phyloP scores from a whole-genome alignment of 2,113 vertebrate genomes.

The Percopsis transmontana region DNA sequence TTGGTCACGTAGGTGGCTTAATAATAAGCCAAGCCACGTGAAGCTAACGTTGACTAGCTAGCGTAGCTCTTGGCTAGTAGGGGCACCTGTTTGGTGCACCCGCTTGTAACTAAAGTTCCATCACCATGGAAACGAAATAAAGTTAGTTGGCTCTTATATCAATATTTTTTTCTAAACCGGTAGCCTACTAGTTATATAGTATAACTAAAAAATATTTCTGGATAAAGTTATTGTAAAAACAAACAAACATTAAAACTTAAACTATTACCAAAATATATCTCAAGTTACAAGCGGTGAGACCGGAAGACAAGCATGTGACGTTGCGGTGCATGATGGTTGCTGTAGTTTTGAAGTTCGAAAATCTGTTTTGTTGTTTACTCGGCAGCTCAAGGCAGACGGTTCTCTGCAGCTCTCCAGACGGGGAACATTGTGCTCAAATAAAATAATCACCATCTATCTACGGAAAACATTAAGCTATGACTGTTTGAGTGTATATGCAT shows the following conservation, averaged over 20 bases:
- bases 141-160: not conserved
- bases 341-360: slow-evolving; percentile 8
- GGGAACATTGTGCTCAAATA: not conserved
- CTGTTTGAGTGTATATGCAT: slow-evolving; percentile 8
- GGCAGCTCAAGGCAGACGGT: slow-evolving; percentile 20
- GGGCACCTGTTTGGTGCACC: not conserved
- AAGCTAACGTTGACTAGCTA: not conserved
- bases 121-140: slow-evolving; percentile 61
- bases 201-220: too few species aligned
- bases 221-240: too few species aligned
- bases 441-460: not conserved
- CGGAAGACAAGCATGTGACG: not conserved
- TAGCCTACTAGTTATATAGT: not conserved
- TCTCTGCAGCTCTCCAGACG: not conserved
- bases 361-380: slow-evolving; percentile 36
- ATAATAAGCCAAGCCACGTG: not conserved
- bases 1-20: not conserved
- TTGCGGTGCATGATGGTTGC: slow-evolving; percentile 51
- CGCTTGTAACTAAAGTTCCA: slow-evolving; percentile 3
- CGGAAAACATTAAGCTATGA: slow-evolving; percentile 39
- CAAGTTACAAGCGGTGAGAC: too few species aligned
- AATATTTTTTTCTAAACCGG: not conserved
- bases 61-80: not conserved
- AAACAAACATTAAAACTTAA: too few species aligned
- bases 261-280: not conserved